phyloP scores from a whole-genome alignment of 1,140 invertebrate genomes.

The Ridgeia piscesae region DNA sequence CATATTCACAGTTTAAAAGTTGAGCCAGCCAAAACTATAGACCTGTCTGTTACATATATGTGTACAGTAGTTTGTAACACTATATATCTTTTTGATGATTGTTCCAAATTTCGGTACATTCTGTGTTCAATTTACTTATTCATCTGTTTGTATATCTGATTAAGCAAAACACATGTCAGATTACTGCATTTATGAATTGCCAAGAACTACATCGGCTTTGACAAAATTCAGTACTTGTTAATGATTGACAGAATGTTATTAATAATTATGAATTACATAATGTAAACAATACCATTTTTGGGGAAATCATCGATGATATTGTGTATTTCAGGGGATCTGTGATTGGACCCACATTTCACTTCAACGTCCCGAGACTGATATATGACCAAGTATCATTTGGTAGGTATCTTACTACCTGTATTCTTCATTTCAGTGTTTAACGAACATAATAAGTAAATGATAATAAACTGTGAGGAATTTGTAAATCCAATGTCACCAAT shows the following conservation, averaged over 20 bases:
- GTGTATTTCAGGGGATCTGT: slow-evolving; percentile 50
- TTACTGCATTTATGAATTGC: not conserved
- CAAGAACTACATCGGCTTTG: not conserved
- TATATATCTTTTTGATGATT: not conserved
- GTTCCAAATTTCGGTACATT: not conserved
- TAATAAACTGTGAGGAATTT: not conserved
- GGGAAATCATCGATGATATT: not conserved
- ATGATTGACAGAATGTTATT: not conserved
- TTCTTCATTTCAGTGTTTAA: not conserved
- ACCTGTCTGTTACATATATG: too few relatives aligned
- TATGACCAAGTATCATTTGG: slow-evolving; percentile 58
- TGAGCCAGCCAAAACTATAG: too few relatives aligned
- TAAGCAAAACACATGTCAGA: not conserved
- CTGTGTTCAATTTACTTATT: not conserved
- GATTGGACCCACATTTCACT: slow-evolving; percentile 58
- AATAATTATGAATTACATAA: not conserved
- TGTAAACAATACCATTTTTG: not conserved
- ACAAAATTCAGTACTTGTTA: not conserved
- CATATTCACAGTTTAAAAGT: too few relatives aligned
- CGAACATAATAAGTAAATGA: not conserved
- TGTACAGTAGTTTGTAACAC: too few relatives aligned
- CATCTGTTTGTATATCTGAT: slow-evolving; percentile 12
- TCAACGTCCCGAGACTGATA: slow-evolving; percentile 53
- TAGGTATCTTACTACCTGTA: slow-evolving; percentile 33
- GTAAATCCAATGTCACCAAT: not conserved